Conservation (phyloP, 2,888 invertebrate genomes). For the Brenthis daphne region DNA sequence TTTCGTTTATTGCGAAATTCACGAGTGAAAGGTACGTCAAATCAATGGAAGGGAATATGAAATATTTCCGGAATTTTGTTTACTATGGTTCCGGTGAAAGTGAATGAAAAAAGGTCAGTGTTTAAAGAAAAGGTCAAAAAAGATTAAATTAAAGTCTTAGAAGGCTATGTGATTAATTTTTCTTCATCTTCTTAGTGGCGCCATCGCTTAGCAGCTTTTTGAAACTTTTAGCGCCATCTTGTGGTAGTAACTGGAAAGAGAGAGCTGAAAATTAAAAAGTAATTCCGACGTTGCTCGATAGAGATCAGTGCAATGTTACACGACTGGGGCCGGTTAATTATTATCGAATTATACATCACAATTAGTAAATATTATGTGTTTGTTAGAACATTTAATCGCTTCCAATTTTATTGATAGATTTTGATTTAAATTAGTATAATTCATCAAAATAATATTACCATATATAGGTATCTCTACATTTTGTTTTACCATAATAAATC, state of each 20-base stretch:
- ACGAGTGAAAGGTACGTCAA: constrained; percentile 53
- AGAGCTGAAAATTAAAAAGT: background rate
- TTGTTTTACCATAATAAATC: background rate
- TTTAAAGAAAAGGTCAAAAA: constrained; percentile 31
- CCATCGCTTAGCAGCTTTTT: constrained; percentile 51
- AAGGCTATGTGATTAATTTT: constrained; percentile 21
- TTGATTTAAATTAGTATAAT: too few species aligned
- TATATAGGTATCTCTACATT: background rate
- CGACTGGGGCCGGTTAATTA: background rate
- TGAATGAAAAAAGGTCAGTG: constrained; percentile 59
- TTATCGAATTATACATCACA: background rate
- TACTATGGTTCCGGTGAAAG: constrained; percentile 68
- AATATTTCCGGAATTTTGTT: constrained; percentile 68
- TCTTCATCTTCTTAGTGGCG: constrained; percentile 43
- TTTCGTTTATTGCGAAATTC: constrained; percentile 54
- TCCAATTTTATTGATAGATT: too few species aligned
- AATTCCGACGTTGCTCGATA: constrained; percentile 11
- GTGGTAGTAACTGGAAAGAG: constrained; percentile 5
- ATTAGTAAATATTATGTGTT: too few species aligned
- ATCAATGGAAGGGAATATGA: constrained; percentile 59
- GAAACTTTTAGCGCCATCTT: constrained; percentile 44
- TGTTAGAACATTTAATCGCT: too few species aligned
- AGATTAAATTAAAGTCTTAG: constrained; percentile 40
- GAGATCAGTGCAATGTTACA: constrained; percentile 18
- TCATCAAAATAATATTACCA: too few species aligned